Conservation (phyloP, 2,113 vertebrate species). For the Thermophis baileyi region DNA sequence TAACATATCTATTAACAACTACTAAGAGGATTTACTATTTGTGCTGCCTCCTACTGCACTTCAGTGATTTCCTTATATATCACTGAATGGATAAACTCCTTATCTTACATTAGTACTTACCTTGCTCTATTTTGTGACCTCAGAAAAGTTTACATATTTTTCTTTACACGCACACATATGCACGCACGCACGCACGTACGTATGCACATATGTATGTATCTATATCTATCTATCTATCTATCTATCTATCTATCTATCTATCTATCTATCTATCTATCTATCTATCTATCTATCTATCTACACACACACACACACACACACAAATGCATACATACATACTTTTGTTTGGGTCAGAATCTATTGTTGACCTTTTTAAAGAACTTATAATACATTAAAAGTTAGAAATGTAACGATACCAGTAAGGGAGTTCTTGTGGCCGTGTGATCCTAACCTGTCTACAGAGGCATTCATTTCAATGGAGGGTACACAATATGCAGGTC, state of each 20-base stretch:
- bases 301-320: no score
- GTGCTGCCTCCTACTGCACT: slow-evolving; percentile 15
- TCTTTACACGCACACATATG: no score
- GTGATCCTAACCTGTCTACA: neutral
- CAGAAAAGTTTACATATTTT: no score
- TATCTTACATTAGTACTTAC: neutral
- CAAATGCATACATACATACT: no score
- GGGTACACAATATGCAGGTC: neutral
- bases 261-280: no score
- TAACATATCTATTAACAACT: neutral
- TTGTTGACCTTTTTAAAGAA: neutral
- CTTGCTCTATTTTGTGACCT: neutral
- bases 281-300: no score
- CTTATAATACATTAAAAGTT: neutral
- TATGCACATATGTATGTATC: no score
- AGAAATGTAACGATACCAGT: neutral
- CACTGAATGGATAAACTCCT: slow-evolving; percentile 41
- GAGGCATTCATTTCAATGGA: neutral
- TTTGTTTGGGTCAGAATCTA: neutral
- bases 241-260: no score
- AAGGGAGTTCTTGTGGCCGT: neutral
- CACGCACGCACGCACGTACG: no score
- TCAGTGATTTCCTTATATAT: no score
- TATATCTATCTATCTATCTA: no score
- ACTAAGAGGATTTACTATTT: neutral